Evolutionary conservation across 2,113 vertebrate genomes (phyloP), one percentile per base, ranked within the genome.

Genomic region (Melanerpes formicivorus): DNA sequence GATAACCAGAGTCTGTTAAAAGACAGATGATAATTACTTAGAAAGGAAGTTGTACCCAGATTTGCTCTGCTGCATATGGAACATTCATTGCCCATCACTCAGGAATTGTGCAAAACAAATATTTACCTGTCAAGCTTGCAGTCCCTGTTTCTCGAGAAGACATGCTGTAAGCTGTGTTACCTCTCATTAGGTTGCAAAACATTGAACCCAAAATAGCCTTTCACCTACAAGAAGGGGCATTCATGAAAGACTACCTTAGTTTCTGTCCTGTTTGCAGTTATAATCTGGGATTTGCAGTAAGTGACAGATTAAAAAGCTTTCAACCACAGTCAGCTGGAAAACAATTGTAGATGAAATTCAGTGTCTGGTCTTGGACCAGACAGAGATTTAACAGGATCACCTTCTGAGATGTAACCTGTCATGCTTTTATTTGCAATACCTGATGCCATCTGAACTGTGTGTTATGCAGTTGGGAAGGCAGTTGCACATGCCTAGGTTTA

Each of bases 401-500:
- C 27, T 77, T 79, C 11, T 0, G 1, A 63, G 9, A 70, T 23
- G 10, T 48, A 58, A 87, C 40, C 23, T 44, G 22, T 64, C 65
- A 27, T 15, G 13, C 11, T 79, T 72, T 79, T 23, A 50, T 66
- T 92, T 42, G 26, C 29, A 42, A 9, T 30, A 29, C 32, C 52
- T 59, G 60, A 54, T 34, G 56, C 55, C 42, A 82, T 71, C 52
- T 54, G 34, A 70, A 66, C 23, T 44, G 42, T 44, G 1, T 23
- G 18, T 44, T 64, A 63, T 67, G n/a, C 25, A 69, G 16, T 11
- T n/a, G 6, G 8, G 32, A 73, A 81, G 11, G 56, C 11, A 70
- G 30, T 16, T 50, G 19, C 0, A 1, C 1, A 2, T 9, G 30
- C 2, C 4, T 0, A 2, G 23, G 7, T 52, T 93, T 30, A 40